phyloP scores from a whole-genome alignment of 2,888 invertebrate species.

The Sceliomorpha sp. region DNA sequence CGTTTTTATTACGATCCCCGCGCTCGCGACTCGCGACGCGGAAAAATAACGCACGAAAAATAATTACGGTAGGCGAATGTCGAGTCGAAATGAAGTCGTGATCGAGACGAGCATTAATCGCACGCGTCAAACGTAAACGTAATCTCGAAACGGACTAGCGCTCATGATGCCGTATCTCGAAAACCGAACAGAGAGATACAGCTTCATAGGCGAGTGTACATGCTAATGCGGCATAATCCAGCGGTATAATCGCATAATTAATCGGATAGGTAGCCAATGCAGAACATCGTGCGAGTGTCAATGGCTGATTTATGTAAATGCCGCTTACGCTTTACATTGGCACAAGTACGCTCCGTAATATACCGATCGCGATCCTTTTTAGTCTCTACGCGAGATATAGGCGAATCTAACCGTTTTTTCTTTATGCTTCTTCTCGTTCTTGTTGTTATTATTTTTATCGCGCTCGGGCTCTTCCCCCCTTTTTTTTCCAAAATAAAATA shows the following conservation, averaged over 20 bases:
- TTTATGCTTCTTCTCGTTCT: background rate
- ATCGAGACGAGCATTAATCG: constrained; percentile 29
- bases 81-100: constrained; percentile 37
- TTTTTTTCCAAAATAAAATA: too few species aligned
- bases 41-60: too few species aligned
- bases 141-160: constrained; percentile 15
- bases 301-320: constrained; percentile 53
- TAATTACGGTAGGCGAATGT: too few species aligned
- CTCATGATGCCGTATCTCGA: constrained; percentile 8
- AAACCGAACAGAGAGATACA: constrained; percentile 17
- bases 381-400: constrained; percentile 48
- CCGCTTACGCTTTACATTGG: constrained; percentile 8
- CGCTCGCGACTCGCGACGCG: too few species aligned
- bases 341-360: constrained; percentile 8
- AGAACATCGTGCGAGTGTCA: constrained; percentile 44
- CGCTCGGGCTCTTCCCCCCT: too few species aligned
- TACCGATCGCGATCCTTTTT: constrained; percentile 15
- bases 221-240: constrained; percentile 40
- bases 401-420: constrained; percentile 25
- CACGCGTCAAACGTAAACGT: constrained; percentile 31
- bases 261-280: constrained; percentile 44
- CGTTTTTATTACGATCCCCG: too few species aligned
- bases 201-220: constrained; percentile 34
- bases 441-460: background rate
- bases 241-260: constrained; percentile 50